Evolutionary conservation across 2,797 vertebrate genomes (phyloP).

Genomic region (Glyptemys insculpta): DNA sequence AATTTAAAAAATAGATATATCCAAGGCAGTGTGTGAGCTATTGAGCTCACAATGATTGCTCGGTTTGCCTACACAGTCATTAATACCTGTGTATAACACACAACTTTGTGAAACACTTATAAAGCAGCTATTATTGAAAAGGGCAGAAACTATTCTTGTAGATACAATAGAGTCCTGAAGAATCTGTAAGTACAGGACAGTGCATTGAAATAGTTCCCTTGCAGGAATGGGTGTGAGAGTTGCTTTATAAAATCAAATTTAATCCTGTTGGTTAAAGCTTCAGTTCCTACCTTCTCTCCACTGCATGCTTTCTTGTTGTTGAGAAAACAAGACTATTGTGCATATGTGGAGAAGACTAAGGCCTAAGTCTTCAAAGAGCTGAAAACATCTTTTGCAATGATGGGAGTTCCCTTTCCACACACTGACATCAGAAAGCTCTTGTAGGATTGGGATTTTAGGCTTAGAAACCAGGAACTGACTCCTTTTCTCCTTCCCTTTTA

Average conservation of each 20-base stretch:
- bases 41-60: not conserved
- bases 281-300: not conserved
- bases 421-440: not conserved
- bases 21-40: not conserved
- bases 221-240: not conserved
- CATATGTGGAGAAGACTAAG: not conserved
- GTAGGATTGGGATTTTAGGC: not conserved
- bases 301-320: not conserved
- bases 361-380: not conserved
- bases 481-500: constrained; percentile 2
- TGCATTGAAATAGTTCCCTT: not conserved
- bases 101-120: not conserved
- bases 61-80: not conserved
- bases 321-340: not conserved
- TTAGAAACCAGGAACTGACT: not conserved
- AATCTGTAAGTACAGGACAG: not conserved
- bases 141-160: not conserved
- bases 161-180: not conserved
- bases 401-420: not conserved
- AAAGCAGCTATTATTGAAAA: not conserved
- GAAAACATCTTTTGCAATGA: not conserved
- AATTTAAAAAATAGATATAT: not conserved
- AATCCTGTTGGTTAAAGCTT: not conserved
- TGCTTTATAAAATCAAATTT: not conserved
- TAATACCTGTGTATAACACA: not conserved